A percentile compares a stretch with the other conserved stretches of the same genome.
These are phyloP conservation scores for Crotalus tigris DNA, from an alignment of 2,113 vertebrate species.

Conservation along the genomic window DNA sequence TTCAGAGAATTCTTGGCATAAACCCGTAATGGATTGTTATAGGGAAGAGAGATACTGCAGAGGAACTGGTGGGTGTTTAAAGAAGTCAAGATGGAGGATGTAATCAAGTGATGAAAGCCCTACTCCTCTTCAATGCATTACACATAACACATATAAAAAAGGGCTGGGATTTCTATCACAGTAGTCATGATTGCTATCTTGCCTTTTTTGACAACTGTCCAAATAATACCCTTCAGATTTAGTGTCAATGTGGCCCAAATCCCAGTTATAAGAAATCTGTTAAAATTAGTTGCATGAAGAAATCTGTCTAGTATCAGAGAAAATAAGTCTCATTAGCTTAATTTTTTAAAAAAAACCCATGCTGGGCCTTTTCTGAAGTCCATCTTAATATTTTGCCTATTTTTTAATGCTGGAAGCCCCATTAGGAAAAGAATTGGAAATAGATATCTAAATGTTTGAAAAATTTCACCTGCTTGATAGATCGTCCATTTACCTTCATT, in stretches of 20 bases:
- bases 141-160: neutral
- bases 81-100: neutral
- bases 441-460: neutral
- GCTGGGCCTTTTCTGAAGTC: neutral
- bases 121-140: neutral
- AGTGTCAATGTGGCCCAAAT: neutral
- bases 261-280: neutral
- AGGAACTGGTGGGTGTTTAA: neutral
- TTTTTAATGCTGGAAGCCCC: neutral
- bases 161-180: neutral
- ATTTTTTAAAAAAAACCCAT: too few species aligned
- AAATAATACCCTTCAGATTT: neutral
- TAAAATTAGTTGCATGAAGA: neutral
- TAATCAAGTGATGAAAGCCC: neutral
- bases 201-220: neutral
- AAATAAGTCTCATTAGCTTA: neutral
- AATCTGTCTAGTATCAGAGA: neutral
- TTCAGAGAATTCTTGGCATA: neutral
- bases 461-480: neutral
- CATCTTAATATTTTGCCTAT: neutral
- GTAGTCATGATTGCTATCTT: neutral
- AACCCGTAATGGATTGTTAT: neutral
- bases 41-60: neutral
- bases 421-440: neutral
- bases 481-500: neutral